phyloP scores from a whole-genome alignment of 2,888 invertebrate genomes.

The Myathropa florea region DNA sequence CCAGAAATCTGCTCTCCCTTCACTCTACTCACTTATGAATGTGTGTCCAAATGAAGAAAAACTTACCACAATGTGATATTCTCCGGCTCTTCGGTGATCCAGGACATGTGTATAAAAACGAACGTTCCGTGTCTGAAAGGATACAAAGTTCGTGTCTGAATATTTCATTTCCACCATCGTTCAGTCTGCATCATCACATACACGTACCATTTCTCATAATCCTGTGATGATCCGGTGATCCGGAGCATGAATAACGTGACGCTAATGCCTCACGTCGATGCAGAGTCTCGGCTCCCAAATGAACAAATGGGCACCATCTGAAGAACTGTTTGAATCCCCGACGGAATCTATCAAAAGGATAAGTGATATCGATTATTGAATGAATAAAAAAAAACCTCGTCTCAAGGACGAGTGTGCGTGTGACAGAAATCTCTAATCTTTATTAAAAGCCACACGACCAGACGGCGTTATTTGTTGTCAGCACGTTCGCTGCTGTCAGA shows the following conservation, averaged over 20 bases:
- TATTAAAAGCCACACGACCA: neutral
- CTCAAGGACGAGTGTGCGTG: neutral
- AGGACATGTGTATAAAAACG: constrained; percentile 79
- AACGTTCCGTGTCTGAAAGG: constrained; percentile 79
- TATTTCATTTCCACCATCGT: neutral
- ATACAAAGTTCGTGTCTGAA: neutral
- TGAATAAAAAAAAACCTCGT: neutral
- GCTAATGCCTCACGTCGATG: constrained; percentile 89
- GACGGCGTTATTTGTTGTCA: neutral
- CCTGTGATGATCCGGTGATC: constrained; percentile 88
- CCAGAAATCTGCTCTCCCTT: too few species aligned
- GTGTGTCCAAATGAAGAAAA: too few species aligned
- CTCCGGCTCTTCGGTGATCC: constrained; percentile 79
- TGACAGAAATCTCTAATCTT: neutral
- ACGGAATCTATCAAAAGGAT: constrained; percentile 87
- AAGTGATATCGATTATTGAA: constrained; percentile 11
- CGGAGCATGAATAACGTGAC: constrained; percentile 89
- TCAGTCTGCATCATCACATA: neutral
- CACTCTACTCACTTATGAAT: too few species aligned
- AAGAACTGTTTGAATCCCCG: constrained; percentile 96
- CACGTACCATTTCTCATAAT: constrained; percentile 86
- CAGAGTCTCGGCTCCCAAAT: constrained; percentile 85
- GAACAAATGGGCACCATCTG: constrained; percentile 91
- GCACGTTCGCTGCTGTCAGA: too few species aligned
- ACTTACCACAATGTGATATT: constrained; percentile 78